Evolutionary conservation across 2,113 vertebrate species (phyloP).

Genomic region (Ranitomeya imitator): DNA sequence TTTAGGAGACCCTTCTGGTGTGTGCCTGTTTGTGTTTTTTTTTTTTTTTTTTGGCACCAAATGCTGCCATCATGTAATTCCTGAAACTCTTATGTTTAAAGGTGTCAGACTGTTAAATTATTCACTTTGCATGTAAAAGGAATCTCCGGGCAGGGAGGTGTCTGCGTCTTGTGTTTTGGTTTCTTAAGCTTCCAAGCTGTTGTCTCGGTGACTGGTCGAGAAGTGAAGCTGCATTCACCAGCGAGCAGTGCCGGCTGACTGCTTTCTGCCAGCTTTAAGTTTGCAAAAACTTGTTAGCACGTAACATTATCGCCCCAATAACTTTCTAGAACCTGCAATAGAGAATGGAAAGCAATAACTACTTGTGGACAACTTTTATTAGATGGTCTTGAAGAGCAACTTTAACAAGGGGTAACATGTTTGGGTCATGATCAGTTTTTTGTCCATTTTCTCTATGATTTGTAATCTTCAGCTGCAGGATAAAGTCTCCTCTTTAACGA

Average conservation of each 20-base stretch:
- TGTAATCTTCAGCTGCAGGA: conserved; percentile 75
- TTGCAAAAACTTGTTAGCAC: background rate
- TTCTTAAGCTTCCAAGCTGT: conserved; percentile 36
- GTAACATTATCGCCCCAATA: background rate
- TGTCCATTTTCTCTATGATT: conserved; percentile 14
- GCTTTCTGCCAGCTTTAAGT: background rate
- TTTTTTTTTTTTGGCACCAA: background rate
- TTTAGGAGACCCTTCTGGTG: background rate
- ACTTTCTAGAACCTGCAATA: background rate
- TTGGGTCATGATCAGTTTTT: conserved; percentile 14
- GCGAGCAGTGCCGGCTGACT: background rate
- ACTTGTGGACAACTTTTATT: too few relatives aligned
- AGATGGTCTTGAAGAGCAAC: background rate
- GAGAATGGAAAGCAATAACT: background rate
- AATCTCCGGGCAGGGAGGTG: conserved; percentile 3
- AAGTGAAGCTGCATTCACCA: conserved; percentile 16
- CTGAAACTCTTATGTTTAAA: background rate
- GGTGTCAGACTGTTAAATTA: conserved; percentile 23
- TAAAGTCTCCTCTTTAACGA: conserved; percentile 74
- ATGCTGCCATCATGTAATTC: background rate
- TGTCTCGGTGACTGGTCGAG: conserved; percentile 1
- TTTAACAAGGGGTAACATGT: background rate
- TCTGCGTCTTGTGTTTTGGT: conserved; percentile 2
- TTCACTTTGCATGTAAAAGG: conserved; percentile 18
- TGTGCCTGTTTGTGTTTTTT: too few relatives aligned